Evolutionary conservation across 2,113 vertebrate species (phyloP).

Genomic region (Centropus bengalensis): DNA sequence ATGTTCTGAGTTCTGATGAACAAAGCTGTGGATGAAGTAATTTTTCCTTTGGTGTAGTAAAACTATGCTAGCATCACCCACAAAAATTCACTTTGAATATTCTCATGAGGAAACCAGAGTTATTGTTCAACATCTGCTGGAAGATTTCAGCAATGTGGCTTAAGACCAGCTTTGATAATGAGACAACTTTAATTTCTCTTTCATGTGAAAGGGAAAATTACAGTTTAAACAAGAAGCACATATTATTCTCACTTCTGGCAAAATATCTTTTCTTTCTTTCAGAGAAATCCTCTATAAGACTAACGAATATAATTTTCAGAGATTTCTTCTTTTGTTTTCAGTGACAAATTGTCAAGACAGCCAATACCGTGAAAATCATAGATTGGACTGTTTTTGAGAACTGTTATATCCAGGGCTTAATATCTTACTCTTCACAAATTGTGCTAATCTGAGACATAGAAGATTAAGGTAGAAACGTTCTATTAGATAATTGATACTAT

Average conservation of each 20-base stretch:
- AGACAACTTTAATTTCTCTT: neutral
- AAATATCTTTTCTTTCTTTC: neutral
- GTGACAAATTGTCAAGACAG: neutral
- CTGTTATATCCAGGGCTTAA: neutral
- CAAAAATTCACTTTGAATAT: neutral
- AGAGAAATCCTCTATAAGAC: neutral
- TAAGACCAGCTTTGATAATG: neutral
- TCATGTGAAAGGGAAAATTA: neutral
- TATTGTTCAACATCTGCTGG: neutral
- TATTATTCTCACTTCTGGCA: neutral
- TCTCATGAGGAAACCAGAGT: neutral
- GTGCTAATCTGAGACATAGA: neutral
- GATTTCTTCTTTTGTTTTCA: slow-evolving; percentile 20
- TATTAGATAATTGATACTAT: neutral
- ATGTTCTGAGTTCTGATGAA: neutral
- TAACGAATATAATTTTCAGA: neutral
- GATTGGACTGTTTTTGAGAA: slow-evolving; percentile 22
- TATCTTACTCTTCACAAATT: neutral
- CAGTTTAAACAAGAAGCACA: neutral
- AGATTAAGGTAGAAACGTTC: neutral
- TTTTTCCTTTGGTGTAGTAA: neutral
- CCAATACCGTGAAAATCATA: neutral
- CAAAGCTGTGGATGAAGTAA: neutral
- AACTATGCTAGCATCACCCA: neutral
- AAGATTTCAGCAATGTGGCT: neutral